Conservation (phyloP, 2,888 invertebrate genomes). For the Argyresthia goedartella region DNA sequence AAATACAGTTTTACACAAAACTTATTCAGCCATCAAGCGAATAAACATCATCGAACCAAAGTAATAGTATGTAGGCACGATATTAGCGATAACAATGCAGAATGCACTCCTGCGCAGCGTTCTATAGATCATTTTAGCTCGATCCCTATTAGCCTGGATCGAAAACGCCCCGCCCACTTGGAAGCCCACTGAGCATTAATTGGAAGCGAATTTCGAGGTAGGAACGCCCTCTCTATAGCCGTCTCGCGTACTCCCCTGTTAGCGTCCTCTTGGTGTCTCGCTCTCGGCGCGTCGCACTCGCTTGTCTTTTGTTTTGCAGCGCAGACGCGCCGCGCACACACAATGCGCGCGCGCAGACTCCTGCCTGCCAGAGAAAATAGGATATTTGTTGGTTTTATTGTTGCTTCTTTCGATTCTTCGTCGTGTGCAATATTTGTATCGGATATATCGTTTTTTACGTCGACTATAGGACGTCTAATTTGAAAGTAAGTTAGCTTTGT, state of each 20-base stretch:
- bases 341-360: constrained; percentile 50
- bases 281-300: neutral
- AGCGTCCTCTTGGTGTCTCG: constrained; percentile 18
- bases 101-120: constrained; percentile 41
- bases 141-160: constrained; percentile 63
- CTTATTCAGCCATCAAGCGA: constrained; percentile 54
- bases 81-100: constrained; percentile 62
- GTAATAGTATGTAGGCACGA: constrained; percentile 21
- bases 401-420: constrained; percentile 30
- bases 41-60: neutral
- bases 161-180: constrained; percentile 48
- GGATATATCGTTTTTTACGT: constrained; percentile 41
- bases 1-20: constrained; percentile 14
- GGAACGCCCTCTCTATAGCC: constrained; percentile 44
- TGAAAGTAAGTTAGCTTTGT: constrained; percentile 27
- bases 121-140: constrained; percentile 68
- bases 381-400: constrained; percentile 48
- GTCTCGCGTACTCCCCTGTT: constrained; percentile 24
- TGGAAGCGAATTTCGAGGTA: constrained; percentile 53
- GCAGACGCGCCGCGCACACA: constrained; percentile 36
- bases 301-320: constrained; percentile 48
- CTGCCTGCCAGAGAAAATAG: constrained; percentile 63
- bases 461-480: constrained; percentile 47
- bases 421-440: constrained; percentile 67
- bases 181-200: constrained; percentile 69